A percentile compares a stretch with the other conserved stretches of the same genome.
These are phyloP conservation scores for Drosophila parthenogenetica DNA, from an alignment of 2,888 invertebrate species.

Conservation along the genomic window DNA sequence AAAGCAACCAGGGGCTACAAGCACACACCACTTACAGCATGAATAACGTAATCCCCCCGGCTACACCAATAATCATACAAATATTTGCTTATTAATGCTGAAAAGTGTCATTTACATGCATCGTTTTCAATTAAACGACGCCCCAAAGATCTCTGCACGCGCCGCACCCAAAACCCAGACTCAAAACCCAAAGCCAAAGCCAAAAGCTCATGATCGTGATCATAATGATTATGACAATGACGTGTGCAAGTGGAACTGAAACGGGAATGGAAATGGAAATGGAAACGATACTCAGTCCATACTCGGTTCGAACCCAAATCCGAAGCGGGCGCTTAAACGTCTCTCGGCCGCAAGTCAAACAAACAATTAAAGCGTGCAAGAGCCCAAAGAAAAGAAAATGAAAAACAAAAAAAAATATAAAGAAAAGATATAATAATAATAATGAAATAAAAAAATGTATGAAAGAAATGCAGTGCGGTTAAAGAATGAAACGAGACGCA, in stretches of 20 bases:
- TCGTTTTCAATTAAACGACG: slow-evolving; percentile 81
- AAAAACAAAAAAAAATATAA: slow-evolving; percentile 9
- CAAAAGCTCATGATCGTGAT: slow-evolving; percentile 1
- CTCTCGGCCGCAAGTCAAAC: slow-evolving; percentile 73
- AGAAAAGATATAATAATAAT: slow-evolving; percentile 51
- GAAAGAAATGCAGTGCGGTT: slow-evolving; percentile 60
- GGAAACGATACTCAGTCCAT: slow-evolving; percentile 1
- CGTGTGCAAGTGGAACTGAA: slow-evolving; percentile 46
- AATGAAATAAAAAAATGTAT: slow-evolving; percentile 42
- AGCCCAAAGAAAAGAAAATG: slow-evolving; percentile 27
- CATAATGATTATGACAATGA: slow-evolving; percentile 42
- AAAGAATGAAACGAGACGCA: slow-evolving; percentile 44
- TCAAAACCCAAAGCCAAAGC: too few relatives aligned
- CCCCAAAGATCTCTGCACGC: slow-evolving; percentile 62
- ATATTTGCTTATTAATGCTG: slow-evolving; percentile 82
- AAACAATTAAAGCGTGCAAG: slow-evolving; percentile 77
- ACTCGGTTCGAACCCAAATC: slow-evolving; percentile 32
- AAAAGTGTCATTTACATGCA: slow-evolving; percentile 82
- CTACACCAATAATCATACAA: slow-evolving; percentile 78
- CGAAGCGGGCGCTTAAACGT: slow-evolving; percentile 63
- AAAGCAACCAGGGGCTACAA: slow-evolving; percentile 30
- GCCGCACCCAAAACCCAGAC: slow-evolving; percentile 63
- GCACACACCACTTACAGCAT: slow-evolving; percentile 53
- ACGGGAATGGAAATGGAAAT: slow-evolving; percentile 1
- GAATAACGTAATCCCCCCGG: slow-evolving; percentile 65